These are phyloP conservation scores for Megathymus violae DNA, from an alignment of 1,140 invertebrate species.

Conservation along the genomic window DNA sequence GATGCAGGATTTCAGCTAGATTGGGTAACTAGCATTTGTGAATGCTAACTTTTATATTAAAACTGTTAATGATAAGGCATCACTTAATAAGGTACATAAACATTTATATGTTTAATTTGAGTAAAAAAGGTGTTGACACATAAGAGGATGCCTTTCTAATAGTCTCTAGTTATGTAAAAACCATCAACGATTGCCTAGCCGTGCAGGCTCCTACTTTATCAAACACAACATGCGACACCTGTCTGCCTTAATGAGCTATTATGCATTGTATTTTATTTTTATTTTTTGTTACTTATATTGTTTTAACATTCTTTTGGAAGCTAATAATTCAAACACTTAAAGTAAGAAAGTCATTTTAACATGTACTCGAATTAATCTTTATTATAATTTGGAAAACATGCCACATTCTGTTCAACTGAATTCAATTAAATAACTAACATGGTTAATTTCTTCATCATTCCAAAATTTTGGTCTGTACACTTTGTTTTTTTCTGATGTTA, in stretches of 20 bases:
- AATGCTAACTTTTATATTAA: background rate
- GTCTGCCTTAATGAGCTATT: conserved; percentile 29
- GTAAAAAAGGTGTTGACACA: conserved; percentile 44
- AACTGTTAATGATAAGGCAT: background rate
- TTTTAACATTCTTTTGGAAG: conserved; percentile 1
- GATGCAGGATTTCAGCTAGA: background rate
- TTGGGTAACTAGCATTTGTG: background rate
- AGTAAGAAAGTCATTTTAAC: no score
- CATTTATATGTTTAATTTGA: conserved; percentile 19
- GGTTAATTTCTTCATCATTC: no score
- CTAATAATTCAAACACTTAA: no score
- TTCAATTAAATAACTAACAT: no score
- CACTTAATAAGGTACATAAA: background rate
- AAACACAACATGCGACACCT: conserved; percentile 30
- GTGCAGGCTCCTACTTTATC: conserved; percentile 35
- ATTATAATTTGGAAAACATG: no score
- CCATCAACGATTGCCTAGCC: conserved; percentile 38
- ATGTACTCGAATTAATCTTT: no score
- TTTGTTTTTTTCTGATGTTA: no score
- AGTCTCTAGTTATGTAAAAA: conserved; percentile 45
- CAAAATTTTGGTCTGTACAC: no score
- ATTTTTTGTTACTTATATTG: conserved; percentile 6
- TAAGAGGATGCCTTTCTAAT: conserved; percentile 54
- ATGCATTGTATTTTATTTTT: conserved; percentile 22
- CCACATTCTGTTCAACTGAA: no score